A percentile compares a stretch with the other conserved stretches of the same genome.
These are phyloP conservation scores for Athalia cordata DNA, from an alignment of 2,888 invertebrate species.

Conservation along the genomic window DNA sequence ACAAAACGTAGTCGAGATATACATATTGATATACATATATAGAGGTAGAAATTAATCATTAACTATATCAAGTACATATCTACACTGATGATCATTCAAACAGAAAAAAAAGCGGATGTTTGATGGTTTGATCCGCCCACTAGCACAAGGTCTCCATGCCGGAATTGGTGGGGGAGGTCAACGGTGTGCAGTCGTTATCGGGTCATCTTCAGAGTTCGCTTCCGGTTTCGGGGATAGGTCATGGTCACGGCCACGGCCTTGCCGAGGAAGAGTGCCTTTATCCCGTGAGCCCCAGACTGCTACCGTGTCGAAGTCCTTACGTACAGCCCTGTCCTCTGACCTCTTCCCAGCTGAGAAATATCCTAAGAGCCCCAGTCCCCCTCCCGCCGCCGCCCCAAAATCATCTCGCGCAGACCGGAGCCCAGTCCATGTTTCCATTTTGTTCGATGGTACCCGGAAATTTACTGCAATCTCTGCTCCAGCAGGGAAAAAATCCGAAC, in stretches of 20 bases:
- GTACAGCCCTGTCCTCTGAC: constrained; percentile 69
- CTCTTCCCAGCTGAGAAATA: constrained; percentile 64
- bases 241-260: constrained; percentile 58
- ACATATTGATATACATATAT: no score
- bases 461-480: background rate
- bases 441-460: constrained; percentile 49
- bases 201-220: constrained; percentile 3
- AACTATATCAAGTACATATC: background rate
- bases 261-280: constrained; percentile 70
- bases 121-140: constrained; percentile 58
- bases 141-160: constrained; percentile 72
- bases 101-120: background rate
- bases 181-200: constrained; percentile 57
- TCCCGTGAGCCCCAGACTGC: constrained; percentile 68
- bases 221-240: background rate
- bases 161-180: constrained; percentile 65
- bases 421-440: constrained; percentile 27
- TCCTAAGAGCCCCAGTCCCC: constrained; percentile 55
- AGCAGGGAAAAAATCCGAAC: constrained; percentile 3
- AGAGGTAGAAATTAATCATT: background rate
- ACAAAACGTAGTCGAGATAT: no score
- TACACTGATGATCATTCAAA: background rate
- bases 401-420: background rate
- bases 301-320: constrained; percentile 66
- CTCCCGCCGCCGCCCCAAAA: constrained; percentile 13